Base-by-base conservation (phyloP, 37 sponge, comb jelly and placozoan species). In the Sycon ciliatum region DNA sequence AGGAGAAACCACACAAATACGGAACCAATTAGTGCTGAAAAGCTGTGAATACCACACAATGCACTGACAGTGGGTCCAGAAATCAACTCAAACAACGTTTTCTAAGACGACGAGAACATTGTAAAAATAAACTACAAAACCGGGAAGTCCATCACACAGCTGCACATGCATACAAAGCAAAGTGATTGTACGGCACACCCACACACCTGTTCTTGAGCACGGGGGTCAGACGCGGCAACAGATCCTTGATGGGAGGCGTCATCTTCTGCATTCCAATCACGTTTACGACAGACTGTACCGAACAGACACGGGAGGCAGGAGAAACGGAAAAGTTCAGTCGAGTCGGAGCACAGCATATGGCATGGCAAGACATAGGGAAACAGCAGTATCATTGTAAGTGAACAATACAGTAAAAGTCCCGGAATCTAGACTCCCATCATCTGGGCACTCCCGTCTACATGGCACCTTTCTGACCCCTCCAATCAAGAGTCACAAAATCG, bases 201-300 rank as follows among this genome's bases (percentile, higher is more conserved):
- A 57, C 78, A 67, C 4, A 82, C 91, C 91, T 77, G 78, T 95
- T 95, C 73, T 91, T 95, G 1, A 95, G 79, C 34, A 95, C 87
- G 4, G 97, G 97, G 13, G 97, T 91, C 36, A 93, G 78, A 0
- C 97, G 76, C 9, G 97, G 97, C 3, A 95, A 77, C 7, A 95
- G 82, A 65, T 95, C 97, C 61, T 95, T 95, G 62, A 95, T 95
- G 53, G 97, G 97, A 1, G 97, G 97, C n/a, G 91, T 91, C 97
- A 95, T 95, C 84, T 88, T 90, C 33, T 87, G 84, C 97, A 95
- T 95, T 27, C 97, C 97, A 32, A 95, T 91, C n/a, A 95, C 97
- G 74, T 95, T 95, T 9, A 95, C 97, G 7, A 95, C 82, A 4
- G 92, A n/a, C n/a, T n/a, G n/a, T n/a, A n/a, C n/a, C n/a, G n/a